Evolutionary conservation across 2,113 vertebrate species (phyloP), one percentile per base, ranked within the genome.

Genomic region (Prinia subflava): DNA sequence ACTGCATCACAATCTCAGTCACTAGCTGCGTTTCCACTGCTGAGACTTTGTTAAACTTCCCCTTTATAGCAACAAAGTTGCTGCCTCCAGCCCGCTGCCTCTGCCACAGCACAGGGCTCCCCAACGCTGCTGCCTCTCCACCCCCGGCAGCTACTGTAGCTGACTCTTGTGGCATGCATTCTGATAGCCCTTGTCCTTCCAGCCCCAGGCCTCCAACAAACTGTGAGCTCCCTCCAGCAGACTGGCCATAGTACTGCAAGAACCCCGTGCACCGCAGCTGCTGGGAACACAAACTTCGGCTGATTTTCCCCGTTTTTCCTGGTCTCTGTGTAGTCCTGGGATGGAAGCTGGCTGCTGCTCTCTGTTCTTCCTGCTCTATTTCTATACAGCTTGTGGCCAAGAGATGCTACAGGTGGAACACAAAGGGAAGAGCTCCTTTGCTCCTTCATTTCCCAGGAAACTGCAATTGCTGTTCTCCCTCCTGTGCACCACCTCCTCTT

Each of bases 221-320:
- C 87, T 65, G 35, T 77, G 87, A 93, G 90, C 84, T 94, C 93
- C 94, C 92, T 93, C 93, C 91, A 94, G 84, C 91, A 95, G 90
- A 35, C 50, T 20, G 22, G 41, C 21, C 83, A 77, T 0, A 76
- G 75, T 60, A 94, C 41, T 94, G 90, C 82, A 96, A 77, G 68
- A 14, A 90, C 17, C 15, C 13, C 1, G 1, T 50, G 75, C 39
- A 35, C 25, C 16, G 41, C 37, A 62, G 50, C 35, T 63, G 42
- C 59, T 69, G 53, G 47, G 47, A 93, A 59, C 17, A 10, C 59
- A 80, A n/a, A 37, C 8, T 8, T 30, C 11, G 6, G 21, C 30
- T 28, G 11, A 39, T 60, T 60, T 65, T 74, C 44, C 56, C 39
- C 4, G 13, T 11, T 63, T 92, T 70, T 56, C n/a, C 49, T 55